phyloP scores from a whole-genome alignment of 2,113 vertebrate genomes.

The Lota lota region DNA sequence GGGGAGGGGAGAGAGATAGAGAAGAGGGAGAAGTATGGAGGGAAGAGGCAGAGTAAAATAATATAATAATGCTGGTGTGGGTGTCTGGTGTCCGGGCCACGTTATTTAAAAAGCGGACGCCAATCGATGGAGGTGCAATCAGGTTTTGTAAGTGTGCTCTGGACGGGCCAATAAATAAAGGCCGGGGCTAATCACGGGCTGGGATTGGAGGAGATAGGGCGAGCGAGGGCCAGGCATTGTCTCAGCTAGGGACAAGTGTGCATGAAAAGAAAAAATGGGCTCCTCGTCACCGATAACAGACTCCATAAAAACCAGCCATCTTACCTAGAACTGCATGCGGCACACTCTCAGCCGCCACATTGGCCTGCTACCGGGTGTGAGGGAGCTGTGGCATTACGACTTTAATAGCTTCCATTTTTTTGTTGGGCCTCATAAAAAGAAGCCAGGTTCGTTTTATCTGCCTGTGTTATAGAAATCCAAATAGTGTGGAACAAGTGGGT shows the following conservation, averaged over 20 bases:
- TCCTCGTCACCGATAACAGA: constrained; percentile 37
- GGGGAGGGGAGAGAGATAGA: not conserved
- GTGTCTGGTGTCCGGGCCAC: constrained; percentile 29
- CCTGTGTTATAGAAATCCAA: constrained; percentile 3
- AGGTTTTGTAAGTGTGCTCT: constrained; percentile 45
- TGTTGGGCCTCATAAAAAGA: too few species aligned
- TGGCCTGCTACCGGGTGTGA: too few species aligned
- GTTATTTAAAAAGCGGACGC: constrained; percentile 55
- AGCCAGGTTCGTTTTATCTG: not conserved
- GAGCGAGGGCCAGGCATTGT: constrained; percentile 22
- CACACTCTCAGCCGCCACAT: constrained; percentile 16
- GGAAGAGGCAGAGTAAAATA: not conserved
- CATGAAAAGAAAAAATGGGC: constrained; percentile 10
- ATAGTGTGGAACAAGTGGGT: constrained; percentile 1
- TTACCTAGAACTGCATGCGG: constrained; percentile 12
- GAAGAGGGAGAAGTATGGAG: constrained; percentile 3
- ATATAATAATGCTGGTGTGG: constrained; percentile 21
- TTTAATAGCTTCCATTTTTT: too few species aligned
- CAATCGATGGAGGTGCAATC: constrained; percentile 56
- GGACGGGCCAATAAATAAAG: constrained; percentile 44
- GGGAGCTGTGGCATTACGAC: too few species aligned
- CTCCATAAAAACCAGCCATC: constrained; percentile 19
- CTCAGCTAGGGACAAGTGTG: constrained; percentile 30
- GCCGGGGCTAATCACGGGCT: constrained; percentile 31
- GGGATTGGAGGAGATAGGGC: constrained; percentile 8